Percentiles rank a stretch among this genome's conserved stretches.
Conservation (phyloP, 2,888 invertebrate genomes). For the Mesorhabditis sp. region DNA sequence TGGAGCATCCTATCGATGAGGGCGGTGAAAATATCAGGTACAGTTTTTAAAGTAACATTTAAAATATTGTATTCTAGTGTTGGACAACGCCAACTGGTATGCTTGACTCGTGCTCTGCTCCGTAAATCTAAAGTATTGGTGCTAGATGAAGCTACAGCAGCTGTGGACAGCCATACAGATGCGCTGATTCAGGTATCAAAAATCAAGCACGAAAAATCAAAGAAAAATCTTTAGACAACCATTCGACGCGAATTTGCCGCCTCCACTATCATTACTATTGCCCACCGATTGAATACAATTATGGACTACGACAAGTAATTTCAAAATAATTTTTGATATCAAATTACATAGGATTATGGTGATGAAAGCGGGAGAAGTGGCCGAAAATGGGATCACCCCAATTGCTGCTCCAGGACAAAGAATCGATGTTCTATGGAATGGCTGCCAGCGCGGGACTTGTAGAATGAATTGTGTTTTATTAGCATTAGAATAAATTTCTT, state of each 20-base stretch:
- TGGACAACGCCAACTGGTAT: conserved; percentile 63
- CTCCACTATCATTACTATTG: conserved; percentile 41
- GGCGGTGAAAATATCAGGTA: conserved; percentile 77
- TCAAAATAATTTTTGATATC: neutral
- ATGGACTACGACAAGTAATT: conserved; percentile 39
- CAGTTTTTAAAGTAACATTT: neutral
- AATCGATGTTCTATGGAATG: conserved; percentile 36
- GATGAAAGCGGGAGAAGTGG: conserved; percentile 36
- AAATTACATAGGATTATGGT: conserved; percentile 35
- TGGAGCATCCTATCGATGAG: conserved; percentile 80
- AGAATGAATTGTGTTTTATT: conserved; percentile 4
- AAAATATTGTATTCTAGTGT: conserved; percentile 53
- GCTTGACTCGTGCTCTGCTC: conserved; percentile 61
- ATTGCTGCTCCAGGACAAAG: conserved; percentile 31
- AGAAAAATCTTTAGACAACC: conserved; percentile 17
- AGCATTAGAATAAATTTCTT: no score
- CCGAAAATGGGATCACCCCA: conserved; percentile 41
- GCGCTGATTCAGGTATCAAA: conserved; percentile 62
- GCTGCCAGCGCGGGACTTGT: conserved; percentile 41
- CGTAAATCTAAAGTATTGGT: conserved; percentile 64
- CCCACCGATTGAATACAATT: conserved; percentile 40
- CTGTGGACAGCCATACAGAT: conserved; percentile 64
- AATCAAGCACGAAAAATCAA: conserved; percentile 3
- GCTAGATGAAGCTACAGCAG: conserved; percentile 65
- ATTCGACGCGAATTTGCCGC: conserved; percentile 36